Evolutionary conservation across 2,113 vertebrate species (phyloP), one percentile per base, ranked within the genome.

Genomic region (Oenanthe melanoleuca): DNA sequence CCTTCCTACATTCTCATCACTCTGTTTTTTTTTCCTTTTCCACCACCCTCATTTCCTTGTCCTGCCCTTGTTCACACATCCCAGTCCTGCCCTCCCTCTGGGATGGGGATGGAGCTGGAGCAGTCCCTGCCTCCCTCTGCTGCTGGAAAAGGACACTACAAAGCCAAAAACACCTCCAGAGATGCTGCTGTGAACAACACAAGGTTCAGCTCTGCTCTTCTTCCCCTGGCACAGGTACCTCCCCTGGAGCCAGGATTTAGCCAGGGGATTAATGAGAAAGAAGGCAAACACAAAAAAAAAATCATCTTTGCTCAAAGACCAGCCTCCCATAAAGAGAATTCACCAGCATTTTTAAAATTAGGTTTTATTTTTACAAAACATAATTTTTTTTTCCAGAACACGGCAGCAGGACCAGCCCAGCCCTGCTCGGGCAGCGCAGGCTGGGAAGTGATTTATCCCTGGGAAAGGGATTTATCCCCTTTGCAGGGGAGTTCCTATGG

Each of bases 361-460:
- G 15, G 6, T 22, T 96, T 97, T 96, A 96, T 94, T 96, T 92
- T 80, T 42, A 65, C 12, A 45, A 38, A 79, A 60, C 11, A 69
- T 42, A 64, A 55, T n/a, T 53, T 33, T 49, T 33, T 49, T 55
- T 52, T 23, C 8, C 9, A 4, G 56, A 42, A 59, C 6, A 24
- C 22, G 1, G 61, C 56, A 31, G 80, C 49, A 75, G 86, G 47
- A 29, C 14, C 33, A 5, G 60, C 70, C 50, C 38, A 19, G 64
- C 61, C 64, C 31, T 1, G 2, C 83, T 33, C 2, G 0, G 66
- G 44, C 55, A 1, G 50, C 2, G 0, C 22, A 11, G 59, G 40
- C 40, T 14, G 52, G 72, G 60, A 18, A 21, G 26, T 0, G 2
- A 17, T 25, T 87, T 42, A 49, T 11, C 60, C 75, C 50, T 29